Percentiles rank a stretch among this genome's conserved stretches.
Evolutionary conservation across 2,113 vertebrate species (phyloP).

Genomic region (Zosterops borbonicus): DNA sequence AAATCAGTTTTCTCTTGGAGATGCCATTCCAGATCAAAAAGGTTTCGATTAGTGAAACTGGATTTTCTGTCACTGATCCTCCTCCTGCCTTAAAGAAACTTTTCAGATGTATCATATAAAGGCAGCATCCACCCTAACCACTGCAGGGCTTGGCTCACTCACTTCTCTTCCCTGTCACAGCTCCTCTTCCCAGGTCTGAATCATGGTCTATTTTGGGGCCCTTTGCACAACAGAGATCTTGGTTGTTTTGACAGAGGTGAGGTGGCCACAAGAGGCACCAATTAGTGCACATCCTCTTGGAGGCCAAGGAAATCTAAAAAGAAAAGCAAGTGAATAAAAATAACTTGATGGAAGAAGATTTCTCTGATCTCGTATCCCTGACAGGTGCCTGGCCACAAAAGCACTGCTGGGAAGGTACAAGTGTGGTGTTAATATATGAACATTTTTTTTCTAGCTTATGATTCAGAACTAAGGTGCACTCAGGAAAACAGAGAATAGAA

Average conservation of each 20-base stretch:
- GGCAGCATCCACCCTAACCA: not conserved
- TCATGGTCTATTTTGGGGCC: constrained; percentile 17
- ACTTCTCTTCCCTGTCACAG: not conserved
- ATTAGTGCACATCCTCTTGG: not conserved
- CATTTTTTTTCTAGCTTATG: not conserved
- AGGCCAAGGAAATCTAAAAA: not conserved
- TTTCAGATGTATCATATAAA: not conserved
- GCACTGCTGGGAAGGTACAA: not conserved
- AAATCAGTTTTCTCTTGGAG: not conserved
- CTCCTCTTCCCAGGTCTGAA: not conserved
- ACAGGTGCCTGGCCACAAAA: constrained; percentile 6
- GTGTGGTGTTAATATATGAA: not conserved
- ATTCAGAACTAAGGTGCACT: not conserved
- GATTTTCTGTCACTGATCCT: not conserved
- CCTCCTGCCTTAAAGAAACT: not conserved
- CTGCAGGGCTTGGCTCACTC: not conserved
- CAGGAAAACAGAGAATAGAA: not conserved
- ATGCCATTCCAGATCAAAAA: not conserved
- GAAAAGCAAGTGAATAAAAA: constrained; percentile 27
- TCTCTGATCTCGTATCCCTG: not conserved
- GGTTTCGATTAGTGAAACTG: not conserved
- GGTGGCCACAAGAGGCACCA: not conserved
- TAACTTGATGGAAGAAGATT: constrained; percentile 13
- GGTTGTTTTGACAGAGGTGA: not conserved
- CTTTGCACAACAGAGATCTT: not conserved